These are phyloP conservation scores for Ictalurus furcatus DNA, from an alignment of 2,113 vertebrate genomes.

Conservation along the genomic window DNA sequence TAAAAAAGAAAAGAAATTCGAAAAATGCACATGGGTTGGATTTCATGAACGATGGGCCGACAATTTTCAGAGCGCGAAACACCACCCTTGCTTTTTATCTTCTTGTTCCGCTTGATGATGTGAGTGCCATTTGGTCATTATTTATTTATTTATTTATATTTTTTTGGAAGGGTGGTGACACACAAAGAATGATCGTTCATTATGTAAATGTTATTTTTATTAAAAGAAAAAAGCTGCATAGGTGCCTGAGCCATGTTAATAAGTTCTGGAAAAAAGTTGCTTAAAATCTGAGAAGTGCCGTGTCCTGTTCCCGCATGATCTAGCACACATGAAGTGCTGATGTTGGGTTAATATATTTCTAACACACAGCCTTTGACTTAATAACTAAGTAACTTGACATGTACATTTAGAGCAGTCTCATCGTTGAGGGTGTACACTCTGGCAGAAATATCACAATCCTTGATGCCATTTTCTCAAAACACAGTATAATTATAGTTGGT, in stretches of 20 bases:
- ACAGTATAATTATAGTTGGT: background rate
- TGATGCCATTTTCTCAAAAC: background rate
- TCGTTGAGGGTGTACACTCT: background rate
- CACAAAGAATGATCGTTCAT: background rate
- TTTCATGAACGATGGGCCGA: background rate
- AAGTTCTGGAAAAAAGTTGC: background rate
- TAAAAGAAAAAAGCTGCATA: background rate
- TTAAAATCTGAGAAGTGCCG: background rate
- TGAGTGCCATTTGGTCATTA: no score
- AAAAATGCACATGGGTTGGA: background rate
- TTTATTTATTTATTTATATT: background rate
- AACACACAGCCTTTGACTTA: background rate
- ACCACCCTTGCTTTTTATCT: background rate
- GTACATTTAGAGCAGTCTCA: background rate
- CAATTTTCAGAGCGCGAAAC: background rate
- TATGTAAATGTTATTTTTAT: background rate
- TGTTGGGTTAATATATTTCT: constrained; percentile 1
- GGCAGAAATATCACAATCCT: background rate
- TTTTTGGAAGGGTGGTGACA: background rate
- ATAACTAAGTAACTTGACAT: background rate
- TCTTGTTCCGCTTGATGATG: background rate
- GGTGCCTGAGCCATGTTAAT: background rate
- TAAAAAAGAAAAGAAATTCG: background rate
- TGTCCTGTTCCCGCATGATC: background rate
- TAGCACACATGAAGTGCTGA: background rate